Percentiles rank a stretch among this genome's conserved stretches.
Evolutionary conservation across 1,140 invertebrate genomes (phyloP).

Genomic region (Tigriopus japonicus): DNA sequence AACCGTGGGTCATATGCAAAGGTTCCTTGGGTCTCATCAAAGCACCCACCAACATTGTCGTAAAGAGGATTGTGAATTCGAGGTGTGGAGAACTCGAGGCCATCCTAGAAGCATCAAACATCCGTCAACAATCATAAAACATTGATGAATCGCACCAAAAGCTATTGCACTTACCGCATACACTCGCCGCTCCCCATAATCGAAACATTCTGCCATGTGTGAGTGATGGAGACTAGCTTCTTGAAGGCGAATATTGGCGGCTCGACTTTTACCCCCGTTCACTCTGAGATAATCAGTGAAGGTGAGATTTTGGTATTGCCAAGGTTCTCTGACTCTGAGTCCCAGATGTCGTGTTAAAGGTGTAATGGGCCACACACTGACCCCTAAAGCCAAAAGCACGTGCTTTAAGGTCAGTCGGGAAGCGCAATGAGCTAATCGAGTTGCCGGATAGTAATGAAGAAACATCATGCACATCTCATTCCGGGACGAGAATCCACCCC

Average conservation of each 20-base stretch:
- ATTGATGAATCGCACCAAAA: not conserved
- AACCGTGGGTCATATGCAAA: not conserved
- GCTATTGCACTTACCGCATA: slow-evolving; percentile 9
- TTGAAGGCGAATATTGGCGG: slow-evolving; percentile 1
- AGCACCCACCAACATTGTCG: not conserved
- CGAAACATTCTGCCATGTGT: slow-evolving; percentile 13
- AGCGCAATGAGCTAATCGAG: slow-evolving; percentile 43
- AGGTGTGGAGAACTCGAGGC: slow-evolving; percentile 11
- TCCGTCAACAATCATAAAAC: not conserved
- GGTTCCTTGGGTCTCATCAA: not conserved
- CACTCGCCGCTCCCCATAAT: slow-evolving; percentile 5
- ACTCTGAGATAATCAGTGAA: slow-evolving; percentile 5
- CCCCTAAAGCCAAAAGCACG: slow-evolving; percentile 7
- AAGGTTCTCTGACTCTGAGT: slow-evolving; percentile 2
- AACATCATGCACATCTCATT: slow-evolving; percentile 74
- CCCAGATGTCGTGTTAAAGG: slow-evolving; percentile 1
- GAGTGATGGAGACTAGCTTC: slow-evolving; percentile 13
- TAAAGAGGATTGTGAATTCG: slow-evolving; percentile 10
- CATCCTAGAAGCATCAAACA: slow-evolving; percentile 6
- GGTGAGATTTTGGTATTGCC: slow-evolving; percentile 11
- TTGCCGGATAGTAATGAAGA: slow-evolving; percentile 59
- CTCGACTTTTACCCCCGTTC: not conserved
- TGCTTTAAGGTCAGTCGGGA: slow-evolving; percentile 12
- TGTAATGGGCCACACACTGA: slow-evolving; percentile 13
- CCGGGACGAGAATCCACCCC: slow-evolving; percentile 42